Evolutionary conservation across 1,140 invertebrate genomes (phyloP).

Genomic region (Zaprionus kolodkinae): DNA sequence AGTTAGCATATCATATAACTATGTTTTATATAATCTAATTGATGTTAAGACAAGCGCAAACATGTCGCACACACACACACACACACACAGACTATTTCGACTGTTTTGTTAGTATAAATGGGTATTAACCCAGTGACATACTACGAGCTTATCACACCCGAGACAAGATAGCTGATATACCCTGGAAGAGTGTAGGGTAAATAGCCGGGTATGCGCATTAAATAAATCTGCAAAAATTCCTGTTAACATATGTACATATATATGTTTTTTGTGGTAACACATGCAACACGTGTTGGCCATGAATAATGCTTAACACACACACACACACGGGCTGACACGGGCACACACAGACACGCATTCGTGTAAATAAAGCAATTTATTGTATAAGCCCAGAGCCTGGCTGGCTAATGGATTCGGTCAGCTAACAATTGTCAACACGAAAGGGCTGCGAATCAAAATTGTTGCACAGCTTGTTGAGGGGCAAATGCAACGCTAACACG

Average conservation of each 20-base stretch:
- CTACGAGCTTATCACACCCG: not conserved
- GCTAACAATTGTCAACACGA: conserved; percentile 26
- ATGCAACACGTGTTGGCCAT: conserved; percentile 52
- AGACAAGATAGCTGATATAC: conserved; percentile 7
- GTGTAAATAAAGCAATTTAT: conserved; percentile 50
- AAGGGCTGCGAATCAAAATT: conserved; percentile 1
- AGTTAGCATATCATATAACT: conserved; percentile 1
- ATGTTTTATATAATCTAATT: conserved; percentile 8
- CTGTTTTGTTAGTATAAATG: not conserved
- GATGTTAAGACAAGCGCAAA: conserved; percentile 1
- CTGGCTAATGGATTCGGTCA: conserved; percentile 46
- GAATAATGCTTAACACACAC: conserved; percentile 30
- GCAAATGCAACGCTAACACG: conserved; percentile 19
- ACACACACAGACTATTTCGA: not conserved
- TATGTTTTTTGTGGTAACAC: conserved; percentile 40
- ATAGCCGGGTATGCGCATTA: not conserved
- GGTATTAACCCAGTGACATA: conserved; percentile 28
- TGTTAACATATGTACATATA: not conserved
- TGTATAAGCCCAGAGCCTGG: conserved; percentile 20
- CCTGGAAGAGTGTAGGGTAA: not conserved
- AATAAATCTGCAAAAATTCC: conserved; percentile 33
- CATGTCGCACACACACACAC: not conserved
- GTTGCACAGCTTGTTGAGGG: conserved; percentile 7
- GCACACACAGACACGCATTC: not conserved
- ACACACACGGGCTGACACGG: not conserved